A percentile compares a stretch with the other conserved stretches of the same genome.
These are phyloP conservation scores for Caenorhabditis imperialis DNA, from an alignment of 2,888 invertebrate species.

Conservation along the genomic window DNA sequence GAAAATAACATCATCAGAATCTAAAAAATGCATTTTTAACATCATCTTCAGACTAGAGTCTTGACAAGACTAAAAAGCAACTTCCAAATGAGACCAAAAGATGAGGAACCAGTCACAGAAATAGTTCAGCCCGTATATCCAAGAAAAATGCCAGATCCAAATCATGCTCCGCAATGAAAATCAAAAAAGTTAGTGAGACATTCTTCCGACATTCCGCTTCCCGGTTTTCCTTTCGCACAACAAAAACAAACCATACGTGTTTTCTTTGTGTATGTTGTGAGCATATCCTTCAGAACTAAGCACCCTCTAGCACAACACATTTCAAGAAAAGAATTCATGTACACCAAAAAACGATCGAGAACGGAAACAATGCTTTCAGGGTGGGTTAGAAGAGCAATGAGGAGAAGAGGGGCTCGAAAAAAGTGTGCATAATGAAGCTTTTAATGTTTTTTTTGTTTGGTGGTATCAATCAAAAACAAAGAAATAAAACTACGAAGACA, in stretches of 20 bases:
- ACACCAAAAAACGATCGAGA: constrained; percentile 33
- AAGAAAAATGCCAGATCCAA: neutral
- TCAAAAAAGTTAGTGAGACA: constrained; percentile 11
- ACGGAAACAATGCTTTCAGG: too few relatives aligned
- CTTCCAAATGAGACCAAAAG: too few relatives aligned
- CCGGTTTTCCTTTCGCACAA: constrained; percentile 10
- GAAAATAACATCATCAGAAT: too few relatives aligned
- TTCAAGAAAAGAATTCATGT: constrained; percentile 44
- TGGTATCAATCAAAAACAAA: too few relatives aligned
- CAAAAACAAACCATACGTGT: constrained; percentile 43
- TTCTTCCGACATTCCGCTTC: constrained; percentile 4
- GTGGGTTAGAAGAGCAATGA: neutral
- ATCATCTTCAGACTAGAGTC: too few relatives aligned
- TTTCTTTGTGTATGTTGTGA: constrained; percentile 26
- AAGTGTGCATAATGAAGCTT: too few relatives aligned
- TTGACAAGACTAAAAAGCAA: too few relatives aligned
- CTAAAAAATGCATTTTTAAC: too few relatives aligned
- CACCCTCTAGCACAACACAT: constrained; percentile 35
- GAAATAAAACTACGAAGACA: too few relatives aligned
- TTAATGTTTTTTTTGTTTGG: too few relatives aligned
- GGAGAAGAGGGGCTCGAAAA: neutral
- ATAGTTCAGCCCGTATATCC: too few relatives aligned
- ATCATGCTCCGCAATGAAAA: neutral
- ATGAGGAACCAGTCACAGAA: too few relatives aligned
- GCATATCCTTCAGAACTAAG: constrained; percentile 17